These are phyloP conservation scores for Diphyllodes magnificus DNA, from an alignment of 2,113 vertebrate genomes.

Conservation along the genomic window DNA sequence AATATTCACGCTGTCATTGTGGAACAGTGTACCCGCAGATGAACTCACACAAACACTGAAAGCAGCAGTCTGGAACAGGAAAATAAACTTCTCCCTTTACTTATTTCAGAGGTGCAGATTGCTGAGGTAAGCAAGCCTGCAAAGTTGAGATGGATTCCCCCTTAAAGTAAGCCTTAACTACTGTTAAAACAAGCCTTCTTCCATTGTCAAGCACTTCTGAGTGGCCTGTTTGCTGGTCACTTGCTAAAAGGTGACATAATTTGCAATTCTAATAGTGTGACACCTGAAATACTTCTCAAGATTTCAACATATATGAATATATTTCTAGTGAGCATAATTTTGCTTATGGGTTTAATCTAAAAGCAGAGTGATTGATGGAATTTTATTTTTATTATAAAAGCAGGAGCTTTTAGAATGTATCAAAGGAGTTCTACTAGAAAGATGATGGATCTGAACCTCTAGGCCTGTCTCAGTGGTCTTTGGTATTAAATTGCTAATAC, in stretches of 20 bases:
- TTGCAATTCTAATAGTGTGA: not conserved
- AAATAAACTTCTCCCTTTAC: not conserved
- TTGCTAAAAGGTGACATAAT: not conserved
- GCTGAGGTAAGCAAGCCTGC: not conserved
- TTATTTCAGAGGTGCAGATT: not conserved
- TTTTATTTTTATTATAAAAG: not conserved
- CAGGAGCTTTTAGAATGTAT: not conserved
- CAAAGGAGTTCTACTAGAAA: not conserved
- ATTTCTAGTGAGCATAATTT: not conserved
- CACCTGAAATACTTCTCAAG: not conserved
- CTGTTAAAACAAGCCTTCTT: not conserved
- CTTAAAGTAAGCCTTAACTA: fast-evolving
- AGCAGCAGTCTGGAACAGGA: not conserved
- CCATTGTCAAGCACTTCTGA: not conserved
- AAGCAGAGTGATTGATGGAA: not conserved
- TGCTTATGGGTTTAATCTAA: not conserved
- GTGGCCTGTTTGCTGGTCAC: not conserved
- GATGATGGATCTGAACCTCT: not conserved
- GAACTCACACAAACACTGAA: not conserved
- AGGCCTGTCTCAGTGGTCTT: not conserved
- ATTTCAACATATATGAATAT: not conserved
- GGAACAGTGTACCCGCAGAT: not conserved
- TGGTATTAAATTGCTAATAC: not conserved
- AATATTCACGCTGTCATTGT: not conserved
- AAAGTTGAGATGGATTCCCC: not conserved